A percentile compares a stretch with the other conserved stretches of the same genome.
Conservation (phyloP, 2,888 invertebrate species). For the Temnothorax rugatulus region DNA sequence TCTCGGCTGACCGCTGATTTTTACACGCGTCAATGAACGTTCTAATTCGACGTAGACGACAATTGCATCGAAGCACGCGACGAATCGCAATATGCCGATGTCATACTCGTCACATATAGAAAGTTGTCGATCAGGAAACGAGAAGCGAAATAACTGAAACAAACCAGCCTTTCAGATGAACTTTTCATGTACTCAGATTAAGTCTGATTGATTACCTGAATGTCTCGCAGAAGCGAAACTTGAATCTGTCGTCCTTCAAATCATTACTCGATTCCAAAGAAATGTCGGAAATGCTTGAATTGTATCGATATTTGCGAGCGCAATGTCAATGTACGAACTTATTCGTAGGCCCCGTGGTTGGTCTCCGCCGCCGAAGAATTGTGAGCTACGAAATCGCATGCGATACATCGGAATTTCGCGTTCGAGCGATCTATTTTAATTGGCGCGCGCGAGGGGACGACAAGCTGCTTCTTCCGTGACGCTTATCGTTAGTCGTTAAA, state of each 20-base stretch:
- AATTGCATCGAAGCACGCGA: constrained; percentile 15
- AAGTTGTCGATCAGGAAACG: constrained; percentile 13
- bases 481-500: constrained; percentile 54
- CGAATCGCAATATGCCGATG: constrained; percentile 23
- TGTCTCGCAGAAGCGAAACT: background rate
- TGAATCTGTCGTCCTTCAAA: background rate
- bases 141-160: background rate
- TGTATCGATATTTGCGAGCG: background rate
- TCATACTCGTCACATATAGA: constrained; percentile 15
- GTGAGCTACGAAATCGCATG: constrained; percentile 41
- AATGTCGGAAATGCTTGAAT: background rate
- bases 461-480: constrained; percentile 43
- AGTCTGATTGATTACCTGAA: background rate
- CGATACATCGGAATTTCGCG: constrained; percentile 51
- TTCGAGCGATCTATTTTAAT: constrained; percentile 53
- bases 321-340: background rate
- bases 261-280: background rate
- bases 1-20: constrained; percentile 27
- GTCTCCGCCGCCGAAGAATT: background rate
- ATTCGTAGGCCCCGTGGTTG: background rate
- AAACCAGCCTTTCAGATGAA: constrained; percentile 4
- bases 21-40: constrained; percentile 13
- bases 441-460: constrained; percentile 42
- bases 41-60: constrained; percentile 28
- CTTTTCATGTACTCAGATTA: background rate